Base-by-base conservation (phyloP, 2,797 vertebrate genomes). In the Sebastes nivosus region DNA sequence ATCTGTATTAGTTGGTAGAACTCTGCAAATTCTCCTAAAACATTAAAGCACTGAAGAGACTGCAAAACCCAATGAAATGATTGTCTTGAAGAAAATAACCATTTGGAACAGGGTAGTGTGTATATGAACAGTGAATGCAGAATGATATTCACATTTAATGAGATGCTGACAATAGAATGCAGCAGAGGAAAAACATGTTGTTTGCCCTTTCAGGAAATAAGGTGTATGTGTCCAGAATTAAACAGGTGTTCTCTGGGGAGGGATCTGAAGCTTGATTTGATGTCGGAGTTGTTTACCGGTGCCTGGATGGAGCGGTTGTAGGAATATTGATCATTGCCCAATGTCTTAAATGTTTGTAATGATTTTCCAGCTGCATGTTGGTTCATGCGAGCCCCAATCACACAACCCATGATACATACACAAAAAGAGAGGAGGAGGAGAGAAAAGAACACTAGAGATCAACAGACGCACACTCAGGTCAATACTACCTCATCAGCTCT, bases 401-500 rank as follows among this genome's bases (percentile, higher is more conserved):
- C 42, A 67, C 24, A 30, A 38, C 50, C 50, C 50, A n/a, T 54
- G 50, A 54, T 54, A 10, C 50, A 54, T 54, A n/a, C 50, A 78
- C 61, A 36, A 6, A 52, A 5, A 73, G 11, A 70, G 29, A 29
- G 29, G 30, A 13, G 55, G 14, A 52, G 42, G 25, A 38, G 11
- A 25, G 50, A 59, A 34, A 64, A 65, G 58, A 38, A 73, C 59
- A 66, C 11, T 27, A n/a, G 10, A 18, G 18, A 71, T 24, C 34
- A 24, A 32, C 67, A n/a, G 6, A 4, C 67, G 63, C 71, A 80
- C 67, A 72, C 4, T 30, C 2, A 8, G 72, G 82, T 87, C 81
- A 75, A 81, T 67, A 69, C 76, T n/a, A 81, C 80, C 87, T 83
- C 76, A 91, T 93, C 80, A 87, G 80, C 73, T 58, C 67, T 82